A percentile compares a stretch with the other conserved stretches of the same genome.
These are phyloP conservation scores for Spodoptera litura DNA, from an alignment of 1,140 invertebrate species.

Conservation along the genomic window DNA sequence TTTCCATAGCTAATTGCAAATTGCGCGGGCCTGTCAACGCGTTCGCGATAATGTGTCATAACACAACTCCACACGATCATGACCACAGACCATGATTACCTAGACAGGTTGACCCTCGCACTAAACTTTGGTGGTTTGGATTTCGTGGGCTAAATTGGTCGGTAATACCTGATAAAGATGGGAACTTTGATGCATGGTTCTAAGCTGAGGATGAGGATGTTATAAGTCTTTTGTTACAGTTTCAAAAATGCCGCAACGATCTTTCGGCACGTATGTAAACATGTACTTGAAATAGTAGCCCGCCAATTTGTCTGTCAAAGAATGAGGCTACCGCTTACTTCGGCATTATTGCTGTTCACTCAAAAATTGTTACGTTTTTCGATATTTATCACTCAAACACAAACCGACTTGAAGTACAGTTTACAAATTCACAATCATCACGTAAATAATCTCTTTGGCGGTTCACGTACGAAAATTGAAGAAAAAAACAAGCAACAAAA, in stretches of 20 bases:
- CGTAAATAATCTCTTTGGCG: slow-evolving; percentile 51
- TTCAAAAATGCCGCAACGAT: too few species aligned
- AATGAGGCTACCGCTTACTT: slow-evolving; percentile 8
- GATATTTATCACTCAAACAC: slow-evolving; percentile 42
- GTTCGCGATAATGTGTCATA: slow-evolving; percentile 80
- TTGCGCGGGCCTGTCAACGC: slow-evolving; percentile 76
- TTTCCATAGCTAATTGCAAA: slow-evolving; percentile 84
- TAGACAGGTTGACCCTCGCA: slow-evolving; percentile 46
- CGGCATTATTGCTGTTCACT: too few species aligned
- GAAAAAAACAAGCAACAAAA: slow-evolving; percentile 65
- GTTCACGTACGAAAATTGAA: slow-evolving; percentile 23
- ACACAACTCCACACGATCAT: slow-evolving; percentile 56
- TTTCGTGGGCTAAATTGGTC: slow-evolving; percentile 19
- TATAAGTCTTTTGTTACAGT: too few species aligned
- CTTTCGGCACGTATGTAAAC: not conserved
- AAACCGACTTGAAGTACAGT: slow-evolving; percentile 30
- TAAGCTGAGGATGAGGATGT: too few species aligned
- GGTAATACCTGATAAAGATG: not conserved
- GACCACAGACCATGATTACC: slow-evolving; percentile 53
- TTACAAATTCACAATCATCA: slow-evolving; percentile 30
- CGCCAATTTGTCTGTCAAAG: not conserved
- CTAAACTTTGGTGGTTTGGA: slow-evolving; percentile 36
- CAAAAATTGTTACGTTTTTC: slow-evolving; percentile 31
- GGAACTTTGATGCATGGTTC: too few species aligned
- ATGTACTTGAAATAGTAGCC: not conserved